phyloP scores from a whole-genome alignment of 2,888 invertebrate genomes.

The Eristalis tenax region DNA sequence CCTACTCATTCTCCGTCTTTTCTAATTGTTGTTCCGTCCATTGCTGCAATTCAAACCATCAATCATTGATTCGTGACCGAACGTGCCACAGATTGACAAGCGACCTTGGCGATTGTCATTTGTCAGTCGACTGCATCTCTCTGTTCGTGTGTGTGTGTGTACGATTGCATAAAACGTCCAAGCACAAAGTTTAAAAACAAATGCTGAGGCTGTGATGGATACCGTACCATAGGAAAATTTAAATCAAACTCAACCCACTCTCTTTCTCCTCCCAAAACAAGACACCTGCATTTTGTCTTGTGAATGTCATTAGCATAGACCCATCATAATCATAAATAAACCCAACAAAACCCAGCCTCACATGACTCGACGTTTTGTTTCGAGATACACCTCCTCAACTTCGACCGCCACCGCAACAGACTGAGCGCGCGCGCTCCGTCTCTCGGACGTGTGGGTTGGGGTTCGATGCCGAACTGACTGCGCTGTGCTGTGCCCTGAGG shows the following conservation, averaged over 20 bases:
- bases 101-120: constrained; percentile 59
- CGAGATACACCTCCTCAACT: constrained; percentile 55
- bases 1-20: constrained; percentile 7
- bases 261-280: constrained; percentile 1
- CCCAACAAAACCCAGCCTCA: constrained; percentile 38
- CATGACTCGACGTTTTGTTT: constrained; percentile 25
- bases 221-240: neutral
- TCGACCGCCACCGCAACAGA: constrained; percentile 53
- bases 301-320: constrained; percentile 31
- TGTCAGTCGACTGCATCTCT: constrained; percentile 31
- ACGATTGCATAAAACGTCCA: neutral
- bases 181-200: too few species aligned
- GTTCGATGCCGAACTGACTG: constrained; percentile 27
- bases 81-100: constrained; percentile 51
- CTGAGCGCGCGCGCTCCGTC: neutral
- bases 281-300: constrained; percentile 55
- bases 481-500: neutral
- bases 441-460: constrained; percentile 42
- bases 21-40: constrained; percentile 41
- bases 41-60: constrained; percentile 51
- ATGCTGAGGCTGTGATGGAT: too few species aligned
- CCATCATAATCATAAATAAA: constrained; percentile 58
- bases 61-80: constrained; percentile 62
- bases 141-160: neutral
- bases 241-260: neutral